Base-by-base conservation (phyloP, 2,113 vertebrate species). In the Oreochromis tanganicae region DNA sequence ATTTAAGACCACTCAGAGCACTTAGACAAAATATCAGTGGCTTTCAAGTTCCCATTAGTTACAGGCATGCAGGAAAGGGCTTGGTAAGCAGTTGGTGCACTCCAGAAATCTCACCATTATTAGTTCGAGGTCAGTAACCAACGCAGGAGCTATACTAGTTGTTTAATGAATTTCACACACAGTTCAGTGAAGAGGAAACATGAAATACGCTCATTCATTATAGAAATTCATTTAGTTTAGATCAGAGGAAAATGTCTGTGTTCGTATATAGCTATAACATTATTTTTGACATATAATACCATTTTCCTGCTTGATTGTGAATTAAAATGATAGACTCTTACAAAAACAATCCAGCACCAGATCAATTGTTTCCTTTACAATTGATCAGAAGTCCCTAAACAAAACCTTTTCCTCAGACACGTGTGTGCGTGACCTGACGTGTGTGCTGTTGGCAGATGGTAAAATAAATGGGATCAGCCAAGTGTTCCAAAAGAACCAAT, bases 81-180 rank as follows among this genome's bases (percentile, higher is more conserved):
- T 81, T 27, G 63, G 85, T 92, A 90, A 93, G 94, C 91, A 94
- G 78, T 90, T 14, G 32, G 32, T 82, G 29, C 73, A 19, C 85
- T 84, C 88, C 87, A 87, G 61, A 88, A 92, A 90, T 83, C 78
- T 85, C 79, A 2, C 57, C 87, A 88, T 88, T 82, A 92, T 93
- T 87, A 92, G 87, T 89, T 91, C 52, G 41, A 91, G 89, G 89
- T 92, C 91, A 93, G 68, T 80, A 63, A 80, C 52, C 89, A 73
- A 17, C 12, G 24, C 3, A 10, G 48, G n/a, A 85, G 36, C n/a
- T 32, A 43, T 7, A 32, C 29, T n/a, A 41, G 29, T 85, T 73
- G 55, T 29, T 87, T 63, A 34, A 84, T 79, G 34, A 80, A 82
- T 52, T 84, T 34, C 17, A 71, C 6, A 50, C 46, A 83, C 56